Evolutionary conservation across 2,888 invertebrate species (phyloP).

Genomic region (Luperina testacea): DNA sequence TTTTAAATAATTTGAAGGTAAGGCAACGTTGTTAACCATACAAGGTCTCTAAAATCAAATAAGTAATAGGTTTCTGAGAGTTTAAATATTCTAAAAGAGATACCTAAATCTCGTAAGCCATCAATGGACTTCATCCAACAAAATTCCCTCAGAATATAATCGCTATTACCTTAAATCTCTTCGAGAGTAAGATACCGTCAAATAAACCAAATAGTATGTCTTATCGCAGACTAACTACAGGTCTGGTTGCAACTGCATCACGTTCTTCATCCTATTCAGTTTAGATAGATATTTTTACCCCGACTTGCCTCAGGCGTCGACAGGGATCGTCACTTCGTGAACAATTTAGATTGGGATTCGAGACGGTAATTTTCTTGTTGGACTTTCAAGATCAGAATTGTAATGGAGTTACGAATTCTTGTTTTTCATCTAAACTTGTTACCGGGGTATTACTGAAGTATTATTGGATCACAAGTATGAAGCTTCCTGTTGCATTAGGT

Average conservation of each 20-base stretch:
- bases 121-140: conserved; percentile 47
- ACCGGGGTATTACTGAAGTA: not conserved
- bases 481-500: not conserved
- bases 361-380: conserved; percentile 32
- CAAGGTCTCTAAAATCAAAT: not conserved
- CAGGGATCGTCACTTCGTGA: conserved; percentile 47
- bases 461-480: not conserved
- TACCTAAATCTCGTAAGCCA: not conserved
- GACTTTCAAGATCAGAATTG: conserved; percentile 12
- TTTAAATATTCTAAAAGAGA: not conserved
- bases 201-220: conserved; percentile 57
- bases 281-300: conserved; percentile 39
- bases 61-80: not conserved
- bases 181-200: conserved; percentile 49
- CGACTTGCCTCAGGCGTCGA: conserved; percentile 43
- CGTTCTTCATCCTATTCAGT: conserved; percentile 45
- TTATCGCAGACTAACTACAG: conserved; percentile 58
- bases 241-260: conserved; percentile 58
- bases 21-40: not conserved
- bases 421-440: not conserved
- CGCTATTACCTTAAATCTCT: conserved; percentile 53
- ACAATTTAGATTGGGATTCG: conserved; percentile 46
- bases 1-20: not conserved
- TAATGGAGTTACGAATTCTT: not conserved
- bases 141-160: conserved; percentile 23